These are phyloP conservation scores for Popillia japonica DNA, from an alignment of 1,140 invertebrate species.

Conservation along the genomic window DNA sequence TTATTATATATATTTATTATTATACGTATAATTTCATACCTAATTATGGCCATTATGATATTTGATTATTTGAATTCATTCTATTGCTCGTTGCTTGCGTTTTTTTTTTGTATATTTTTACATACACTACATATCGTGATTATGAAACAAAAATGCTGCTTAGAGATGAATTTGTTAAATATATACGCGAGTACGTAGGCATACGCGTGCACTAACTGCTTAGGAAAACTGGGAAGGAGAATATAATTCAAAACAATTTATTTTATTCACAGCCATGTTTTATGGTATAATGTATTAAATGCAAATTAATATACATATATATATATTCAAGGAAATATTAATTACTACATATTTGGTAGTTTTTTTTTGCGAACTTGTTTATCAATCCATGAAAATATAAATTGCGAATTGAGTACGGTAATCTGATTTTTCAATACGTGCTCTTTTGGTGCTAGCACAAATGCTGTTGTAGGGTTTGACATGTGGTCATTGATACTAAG, in stretches of 20 bases:
- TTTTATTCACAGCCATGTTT: slow-evolving; percentile 24
- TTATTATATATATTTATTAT: slow-evolving; percentile 24
- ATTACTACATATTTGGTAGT: too few relatives aligned
- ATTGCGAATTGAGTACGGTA: too few relatives aligned
- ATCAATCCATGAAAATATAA: too few relatives aligned
- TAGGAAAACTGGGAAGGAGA: neutral
- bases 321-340: too few relatives aligned
- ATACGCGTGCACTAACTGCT: neutral
- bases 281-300: slow-evolving; percentile 10
- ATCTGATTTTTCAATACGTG: too few relatives aligned
- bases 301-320: neutral
- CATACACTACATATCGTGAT: slow-evolving; percentile 22
- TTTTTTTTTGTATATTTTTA: slow-evolving; percentile 36
- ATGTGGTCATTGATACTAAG: too few relatives aligned
- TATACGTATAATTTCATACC: slow-evolving; percentile 45
- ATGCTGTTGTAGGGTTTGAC: too few relatives aligned
- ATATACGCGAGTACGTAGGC: neutral
- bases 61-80: slow-evolving; percentile 50
- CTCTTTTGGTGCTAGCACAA: too few relatives aligned
- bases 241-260: neutral
- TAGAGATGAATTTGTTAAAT: neutral
- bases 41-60: slow-evolving; percentile 52
- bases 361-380: too few relatives aligned
- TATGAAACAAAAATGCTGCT: slow-evolving; percentile 14
- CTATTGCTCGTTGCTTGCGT: slow-evolving; percentile 48